These are phyloP conservation scores for Melozone crissalis DNA, from an alignment of 2,113 vertebrate genomes.

Conservation along the genomic window DNA sequence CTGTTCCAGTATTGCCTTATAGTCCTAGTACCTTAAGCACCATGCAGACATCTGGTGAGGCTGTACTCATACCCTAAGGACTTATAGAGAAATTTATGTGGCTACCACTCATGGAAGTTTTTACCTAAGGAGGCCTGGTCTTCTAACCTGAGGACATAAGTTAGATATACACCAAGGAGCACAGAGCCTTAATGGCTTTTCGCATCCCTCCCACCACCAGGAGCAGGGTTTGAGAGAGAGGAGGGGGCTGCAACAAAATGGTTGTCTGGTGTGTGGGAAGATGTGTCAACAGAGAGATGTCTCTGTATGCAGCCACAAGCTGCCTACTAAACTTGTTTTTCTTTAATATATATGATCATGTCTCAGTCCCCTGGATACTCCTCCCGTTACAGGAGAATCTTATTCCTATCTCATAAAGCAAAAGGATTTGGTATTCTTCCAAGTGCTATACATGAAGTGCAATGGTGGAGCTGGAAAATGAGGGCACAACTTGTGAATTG, in stretches of 20 bases:
- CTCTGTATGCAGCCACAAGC: not conserved
- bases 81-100: not conserved
- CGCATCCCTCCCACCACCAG: not conserved
- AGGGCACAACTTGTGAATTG: not conserved
- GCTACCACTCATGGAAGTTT: not conserved
- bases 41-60: not conserved
- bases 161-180: not conserved
- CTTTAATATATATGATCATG: not conserved
- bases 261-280: not conserved
- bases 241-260: not conserved
- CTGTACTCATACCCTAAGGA: not conserved
- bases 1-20: not conserved
- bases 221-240: rapidly evolving
- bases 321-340: not conserved
- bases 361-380: not conserved
- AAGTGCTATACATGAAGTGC: not conserved
- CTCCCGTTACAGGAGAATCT: not conserved
- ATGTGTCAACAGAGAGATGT: not conserved
- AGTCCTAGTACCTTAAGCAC: not conserved
- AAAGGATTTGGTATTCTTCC: not conserved
- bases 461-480: not conserved
- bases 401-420: not conserved
- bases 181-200: not conserved
- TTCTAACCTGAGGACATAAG: not conserved
- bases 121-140: not conserved